These are phyloP conservation scores for Rhogogaster chlorosoma DNA, from an alignment of 2,888 invertebrate genomes.

Conservation along the genomic window DNA sequence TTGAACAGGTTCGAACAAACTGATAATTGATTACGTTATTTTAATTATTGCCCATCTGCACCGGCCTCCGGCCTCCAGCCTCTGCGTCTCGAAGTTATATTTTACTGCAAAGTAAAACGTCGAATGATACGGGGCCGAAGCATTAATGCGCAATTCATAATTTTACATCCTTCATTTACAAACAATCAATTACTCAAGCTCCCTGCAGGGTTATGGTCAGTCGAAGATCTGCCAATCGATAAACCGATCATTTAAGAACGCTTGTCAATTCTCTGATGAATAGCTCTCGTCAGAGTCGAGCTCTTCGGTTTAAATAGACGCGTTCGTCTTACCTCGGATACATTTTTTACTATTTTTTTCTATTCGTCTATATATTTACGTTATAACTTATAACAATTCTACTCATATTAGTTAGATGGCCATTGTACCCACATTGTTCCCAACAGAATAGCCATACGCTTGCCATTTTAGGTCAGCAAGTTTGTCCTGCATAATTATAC, in stretches of 20 bases:
- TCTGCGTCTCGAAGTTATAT: not conserved
- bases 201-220: slow-evolving; percentile 9
- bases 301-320: not conserved
- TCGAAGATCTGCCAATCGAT: slow-evolving; percentile 30
- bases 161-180: slow-evolving; percentile 26
- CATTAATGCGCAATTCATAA: slow-evolving; percentile 7
- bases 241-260: slow-evolving; percentile 17
- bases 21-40: not conserved
- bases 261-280: slow-evolving; percentile 41
- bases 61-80: not conserved
- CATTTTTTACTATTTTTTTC: not conserved
- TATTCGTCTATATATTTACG: not conserved
- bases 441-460: not conserved
- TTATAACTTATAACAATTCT: not conserved
- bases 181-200: slow-evolving; percentile 39
- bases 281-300: not conserved
- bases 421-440: not conserved
- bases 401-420: not conserved
- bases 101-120: not conserved
- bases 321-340: not conserved
- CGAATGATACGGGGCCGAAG: not conserved
- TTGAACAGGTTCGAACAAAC: not conserved
- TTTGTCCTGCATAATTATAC: slow-evolving; percentile 11
- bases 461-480: slow-evolving; percentile 25
- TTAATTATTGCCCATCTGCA: not conserved